Conservation (phyloP, 1,140 invertebrate genomes). For the Zeugodacus cucurbitae region DNA sequence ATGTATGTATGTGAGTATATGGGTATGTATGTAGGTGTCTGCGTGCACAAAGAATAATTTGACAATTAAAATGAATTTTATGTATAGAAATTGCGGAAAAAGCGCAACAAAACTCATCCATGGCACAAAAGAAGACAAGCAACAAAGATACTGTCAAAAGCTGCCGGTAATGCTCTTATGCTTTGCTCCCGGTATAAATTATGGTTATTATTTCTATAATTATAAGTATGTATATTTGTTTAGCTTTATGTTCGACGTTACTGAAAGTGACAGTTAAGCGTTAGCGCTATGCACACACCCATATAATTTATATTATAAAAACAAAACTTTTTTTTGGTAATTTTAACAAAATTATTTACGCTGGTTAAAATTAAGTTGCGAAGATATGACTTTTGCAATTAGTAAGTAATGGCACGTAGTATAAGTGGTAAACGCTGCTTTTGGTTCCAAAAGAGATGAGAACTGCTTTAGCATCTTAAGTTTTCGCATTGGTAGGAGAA, state of each 20-base stretch:
- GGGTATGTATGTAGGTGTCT: neutral
- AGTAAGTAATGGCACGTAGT: neutral
- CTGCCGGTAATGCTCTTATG: neutral
- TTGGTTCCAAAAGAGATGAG: neutral
- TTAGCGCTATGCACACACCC: neutral
- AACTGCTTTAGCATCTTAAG: neutral
- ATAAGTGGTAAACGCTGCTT: neutral
- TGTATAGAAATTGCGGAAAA: constrained; percentile 1
- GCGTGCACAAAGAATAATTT: neutral
- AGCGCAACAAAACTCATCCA: neutral
- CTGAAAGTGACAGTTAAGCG: neutral
- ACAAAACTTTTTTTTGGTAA: neutral
- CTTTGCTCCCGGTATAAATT: neutral
- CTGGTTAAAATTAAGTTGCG: neutral
- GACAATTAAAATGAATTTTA: neutral
- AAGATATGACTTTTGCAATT: neutral
- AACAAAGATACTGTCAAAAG: neutral
- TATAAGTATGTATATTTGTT: neutral
- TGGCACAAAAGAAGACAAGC: neutral
- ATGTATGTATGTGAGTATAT: neutral
- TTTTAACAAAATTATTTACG: neutral
- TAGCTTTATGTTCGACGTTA: neutral
- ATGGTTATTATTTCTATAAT: neutral
- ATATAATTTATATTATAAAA: neutral
- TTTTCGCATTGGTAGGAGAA: too few relatives aligned